Evolutionary conservation across 2,797 vertebrate species (phyloP), one percentile per base, ranked within the genome.

Genomic region (Octomys mimax): DNA sequence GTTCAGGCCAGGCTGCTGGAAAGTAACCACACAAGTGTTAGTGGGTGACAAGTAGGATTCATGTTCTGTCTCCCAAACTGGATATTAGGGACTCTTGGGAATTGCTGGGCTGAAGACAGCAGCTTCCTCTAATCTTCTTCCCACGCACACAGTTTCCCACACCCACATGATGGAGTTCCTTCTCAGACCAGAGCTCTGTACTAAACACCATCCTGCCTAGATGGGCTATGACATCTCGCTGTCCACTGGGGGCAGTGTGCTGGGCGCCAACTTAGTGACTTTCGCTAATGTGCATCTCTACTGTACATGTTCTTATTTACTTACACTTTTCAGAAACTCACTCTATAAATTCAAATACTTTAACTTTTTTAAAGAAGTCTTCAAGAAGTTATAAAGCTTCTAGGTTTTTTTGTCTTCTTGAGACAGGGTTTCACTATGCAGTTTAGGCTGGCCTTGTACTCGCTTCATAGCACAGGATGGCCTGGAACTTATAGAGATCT

Each of bases 121-220:
- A 89, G 52, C 84, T 96, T 93, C 71, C 81, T 89, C 62, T 94
- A 52, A 68, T 57, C 61, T 14, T 93, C 77, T 84, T 92, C 66
- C 62, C 79, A 70, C 14, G 71, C 33, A 77, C 22, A 77, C 33
- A 77, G 54, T 85, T 93, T 96, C 96, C 89, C 95, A 94, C 39
- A 8, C 54, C 61, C 54, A 87, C 68, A 2, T 1, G 7, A 46
- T 66, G 64, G 64, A 28, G 46, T 87, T 91, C 71, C 42, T 93
- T 42, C 85, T 68, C 61, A 94, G 92, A 94, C 54, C 28, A 42
- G 36, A 92, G 18, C 54, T 95, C 86, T 84, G 46, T 64, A 49
- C 46, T 62, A 83, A 95, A 89, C 49, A 64, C 52, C 12, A 21
- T 57, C 62, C 79, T 79, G 31, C 46, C 42, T 36, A 14, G 33